Base-by-base conservation (phyloP, 2,113 vertebrate species). In the Lethenteron camtschaticum region DNA sequence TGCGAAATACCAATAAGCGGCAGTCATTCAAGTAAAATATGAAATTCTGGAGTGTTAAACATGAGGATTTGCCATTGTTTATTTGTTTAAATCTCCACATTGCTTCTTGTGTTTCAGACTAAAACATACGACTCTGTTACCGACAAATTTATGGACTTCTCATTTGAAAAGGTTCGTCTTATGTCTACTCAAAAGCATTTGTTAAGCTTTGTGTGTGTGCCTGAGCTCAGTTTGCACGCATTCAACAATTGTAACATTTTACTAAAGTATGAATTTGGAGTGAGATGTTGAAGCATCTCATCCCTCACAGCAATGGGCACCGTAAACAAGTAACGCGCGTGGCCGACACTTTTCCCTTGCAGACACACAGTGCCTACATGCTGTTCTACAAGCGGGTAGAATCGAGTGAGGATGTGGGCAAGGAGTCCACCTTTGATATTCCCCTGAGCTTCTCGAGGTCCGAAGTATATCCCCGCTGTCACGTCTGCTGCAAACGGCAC, bases 311-410 rank as follows among this genome's bases (percentile, higher is more conserved):
- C 41, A 41, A 41, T 41, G 41, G 41, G 41, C 41, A 41, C 41
- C 41, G 41, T 41, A 41, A 41, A 41, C 5, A 41, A 41, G 41
- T 41, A 41, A 41, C 41, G 41, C 41, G 41, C 41, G 41, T 41
- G 41, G 41, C 41, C 41, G 41, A 41, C 41, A 68, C 58, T 76
- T 68, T 72, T 73, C 69, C 75, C 70, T 74, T 80, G 68, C 78
- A 99, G 92, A 99, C 94, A 1, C 94, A 99, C 79, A 96, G 92
- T 78, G 94, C 94, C 76, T 99, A 99, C 81, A 99, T 99, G 94
- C 82, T 96, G 71, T 99, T 99, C 78, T 99, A 99, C 68, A 99
- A 96, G 77, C 80, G 94, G 55, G 92, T 96, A 81, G 94, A 99
- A 75, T 84, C 84, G 57, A 90, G 94, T 77, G 94, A 99, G 74